Conservation (phyloP, 2,797 vertebrate genomes). For the Eurystomus glaucurus region DNA sequence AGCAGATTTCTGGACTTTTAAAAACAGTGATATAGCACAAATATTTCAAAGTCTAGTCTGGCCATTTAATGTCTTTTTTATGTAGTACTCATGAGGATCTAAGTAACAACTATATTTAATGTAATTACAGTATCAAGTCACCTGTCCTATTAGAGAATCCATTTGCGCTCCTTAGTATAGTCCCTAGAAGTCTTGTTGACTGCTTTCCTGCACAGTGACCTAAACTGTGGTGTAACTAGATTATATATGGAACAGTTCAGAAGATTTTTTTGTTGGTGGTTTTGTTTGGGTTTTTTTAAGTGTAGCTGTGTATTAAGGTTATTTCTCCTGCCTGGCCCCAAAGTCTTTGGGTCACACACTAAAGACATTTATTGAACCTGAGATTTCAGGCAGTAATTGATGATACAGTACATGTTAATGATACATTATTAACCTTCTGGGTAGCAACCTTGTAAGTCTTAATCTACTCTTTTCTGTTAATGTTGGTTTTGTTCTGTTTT, state of each 20-base stretch:
- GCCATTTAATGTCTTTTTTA: background rate
- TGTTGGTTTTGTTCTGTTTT: background rate
- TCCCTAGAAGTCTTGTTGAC: background rate
- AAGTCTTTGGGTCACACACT: background rate
- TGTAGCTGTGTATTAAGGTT: background rate
- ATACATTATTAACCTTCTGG: background rate
- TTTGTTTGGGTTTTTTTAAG: background rate
- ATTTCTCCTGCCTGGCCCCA: background rate
- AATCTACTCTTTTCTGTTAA: background rate
- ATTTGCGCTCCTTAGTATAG: background rate
- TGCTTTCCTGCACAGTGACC: background rate
- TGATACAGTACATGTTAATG: background rate
- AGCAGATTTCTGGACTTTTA: background rate
- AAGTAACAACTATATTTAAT: background rate
- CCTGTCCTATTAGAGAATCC: background rate
- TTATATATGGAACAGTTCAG: background rate
- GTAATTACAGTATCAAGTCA: background rate
- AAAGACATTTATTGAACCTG: background rate
- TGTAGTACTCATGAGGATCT: background rate
- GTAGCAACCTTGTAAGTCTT: background rate
- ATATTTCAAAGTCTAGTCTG: background rate
- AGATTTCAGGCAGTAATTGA: background rate
- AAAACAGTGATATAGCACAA: background rate
- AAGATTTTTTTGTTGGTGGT: background rate
- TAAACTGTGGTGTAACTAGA: background rate